phyloP scores from a whole-genome alignment of 2,888 invertebrate species.

The Drymonia ruficornis region DNA sequence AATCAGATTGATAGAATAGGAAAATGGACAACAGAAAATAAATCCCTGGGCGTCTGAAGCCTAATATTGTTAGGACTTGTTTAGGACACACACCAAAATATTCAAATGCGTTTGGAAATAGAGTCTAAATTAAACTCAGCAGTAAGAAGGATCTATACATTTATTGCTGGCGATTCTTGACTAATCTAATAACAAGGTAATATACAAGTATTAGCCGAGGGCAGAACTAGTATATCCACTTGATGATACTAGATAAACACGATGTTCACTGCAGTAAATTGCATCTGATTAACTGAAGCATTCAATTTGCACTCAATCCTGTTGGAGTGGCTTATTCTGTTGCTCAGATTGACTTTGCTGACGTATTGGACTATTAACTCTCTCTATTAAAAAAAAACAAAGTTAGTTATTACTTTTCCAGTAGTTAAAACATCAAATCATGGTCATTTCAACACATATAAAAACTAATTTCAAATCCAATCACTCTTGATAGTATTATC shows the following conservation, averaged over 20 bases:
- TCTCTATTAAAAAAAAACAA: too few relatives aligned
- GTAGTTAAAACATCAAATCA: not conserved
- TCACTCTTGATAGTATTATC: not conserved
- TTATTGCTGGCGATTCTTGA: too few relatives aligned
- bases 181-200: not conserved
- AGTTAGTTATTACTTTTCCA: not conserved
- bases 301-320: slow-evolving; percentile 1
- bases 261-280: not conserved
- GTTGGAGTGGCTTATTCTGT: too few relatives aligned
- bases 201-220: not conserved
- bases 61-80: too few relatives aligned
- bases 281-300: not conserved
- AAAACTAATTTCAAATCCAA: not conserved
- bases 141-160: too few relatives aligned
- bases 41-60: too few relatives aligned
- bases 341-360: too few relatives aligned
- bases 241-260: not conserved
- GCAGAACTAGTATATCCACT: not conserved
- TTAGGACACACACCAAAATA: too few relatives aligned
- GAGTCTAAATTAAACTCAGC: too few relatives aligned
- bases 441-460: not conserved
- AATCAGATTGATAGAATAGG: not conserved
- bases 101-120: too few relatives aligned
- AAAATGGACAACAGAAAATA: too few relatives aligned
- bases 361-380: too few relatives aligned